A percentile compares a stretch with the other conserved stretches of the same genome.
Evolutionary conservation across 2,888 invertebrate genomes (phyloP).

Genomic region (Ceramica pisi): DNA sequence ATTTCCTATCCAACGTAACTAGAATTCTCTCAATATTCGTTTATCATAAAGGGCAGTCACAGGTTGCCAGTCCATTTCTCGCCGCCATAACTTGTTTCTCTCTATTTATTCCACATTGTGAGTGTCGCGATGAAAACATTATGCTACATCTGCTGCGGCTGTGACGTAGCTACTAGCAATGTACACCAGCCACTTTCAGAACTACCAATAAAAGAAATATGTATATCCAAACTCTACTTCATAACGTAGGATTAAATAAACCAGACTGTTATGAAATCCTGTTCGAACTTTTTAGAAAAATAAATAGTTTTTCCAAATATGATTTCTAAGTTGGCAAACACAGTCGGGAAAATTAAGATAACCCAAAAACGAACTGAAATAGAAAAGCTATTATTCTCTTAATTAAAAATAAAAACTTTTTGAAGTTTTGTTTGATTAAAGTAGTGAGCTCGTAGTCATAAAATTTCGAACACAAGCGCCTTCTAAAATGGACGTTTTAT

Average conservation of each 20-base stretch:
- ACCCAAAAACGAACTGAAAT: slow-evolving; percentile 13
- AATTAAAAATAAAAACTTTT: not conserved
- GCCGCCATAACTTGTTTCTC: slow-evolving; percentile 34
- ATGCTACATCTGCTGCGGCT: slow-evolving; percentile 4
- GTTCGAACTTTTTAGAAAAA: not conserved
- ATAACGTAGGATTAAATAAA: not conserved
- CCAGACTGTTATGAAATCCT: not conserved
- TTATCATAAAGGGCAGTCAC: slow-evolving; percentile 44
- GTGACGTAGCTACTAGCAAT: not conserved
- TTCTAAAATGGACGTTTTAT: slow-evolving; percentile 23
- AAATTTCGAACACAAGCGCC: slow-evolving; percentile 34
- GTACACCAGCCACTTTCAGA: not conserved
- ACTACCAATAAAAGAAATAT: not conserved
- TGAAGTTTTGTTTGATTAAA: slow-evolving; percentile 15
- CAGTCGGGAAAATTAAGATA: slow-evolving; percentile 3
- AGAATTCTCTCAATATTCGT: slow-evolving; percentile 37
- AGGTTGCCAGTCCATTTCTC: slow-evolving; percentile 36
- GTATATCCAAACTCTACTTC: not conserved
- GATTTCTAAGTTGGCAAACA: slow-evolving; percentile 5
- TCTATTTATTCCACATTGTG: slow-evolving; percentile 32
- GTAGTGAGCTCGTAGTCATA: not conserved
- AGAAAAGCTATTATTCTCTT: not conserved
- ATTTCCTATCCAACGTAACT: slow-evolving; percentile 14
- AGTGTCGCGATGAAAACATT: slow-evolving; percentile 34
- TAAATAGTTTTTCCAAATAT: not conserved